These are phyloP conservation scores for Parazoanthus darwini DNA, from an alignment of 92 coral and sea anemone species.

Conservation along the genomic window DNA sequence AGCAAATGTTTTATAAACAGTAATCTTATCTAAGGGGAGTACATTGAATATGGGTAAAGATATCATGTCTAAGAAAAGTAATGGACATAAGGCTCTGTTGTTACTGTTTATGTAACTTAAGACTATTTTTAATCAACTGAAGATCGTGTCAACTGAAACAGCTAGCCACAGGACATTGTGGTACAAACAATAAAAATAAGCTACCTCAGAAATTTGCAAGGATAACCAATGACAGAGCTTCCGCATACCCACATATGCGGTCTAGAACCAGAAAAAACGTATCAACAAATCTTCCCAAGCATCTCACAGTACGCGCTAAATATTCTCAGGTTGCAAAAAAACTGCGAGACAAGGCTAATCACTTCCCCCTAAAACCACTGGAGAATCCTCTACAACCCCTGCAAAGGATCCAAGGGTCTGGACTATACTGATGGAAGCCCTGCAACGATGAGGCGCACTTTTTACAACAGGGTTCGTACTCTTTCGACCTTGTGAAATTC, in stretches of 20 bases:
- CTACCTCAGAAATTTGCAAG: not conserved
- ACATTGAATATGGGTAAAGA: not conserved
- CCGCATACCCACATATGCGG: not conserved
- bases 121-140: not conserved
- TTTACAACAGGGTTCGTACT: no score
- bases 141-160: not conserved
- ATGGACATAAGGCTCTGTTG: not conserved
- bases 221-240: not conserved
- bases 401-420: not conserved
- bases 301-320: not conserved
- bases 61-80: not conserved
- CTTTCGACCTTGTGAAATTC: no score
- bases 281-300: not conserved
- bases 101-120: not conserved
- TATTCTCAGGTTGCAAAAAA: not conserved
- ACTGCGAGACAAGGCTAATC: not conserved
- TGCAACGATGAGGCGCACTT: no score
- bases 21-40: not conserved
- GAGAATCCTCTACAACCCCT: not conserved
- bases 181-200: not conserved
- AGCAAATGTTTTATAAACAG: not conserved
- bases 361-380: not conserved
- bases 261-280: not conserved
- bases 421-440: not conserved
- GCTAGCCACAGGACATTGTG: not conserved